phyloP scores from a whole-genome alignment of 2,888 invertebrate genomes.

The Drosophila fulvimacula region DNA sequence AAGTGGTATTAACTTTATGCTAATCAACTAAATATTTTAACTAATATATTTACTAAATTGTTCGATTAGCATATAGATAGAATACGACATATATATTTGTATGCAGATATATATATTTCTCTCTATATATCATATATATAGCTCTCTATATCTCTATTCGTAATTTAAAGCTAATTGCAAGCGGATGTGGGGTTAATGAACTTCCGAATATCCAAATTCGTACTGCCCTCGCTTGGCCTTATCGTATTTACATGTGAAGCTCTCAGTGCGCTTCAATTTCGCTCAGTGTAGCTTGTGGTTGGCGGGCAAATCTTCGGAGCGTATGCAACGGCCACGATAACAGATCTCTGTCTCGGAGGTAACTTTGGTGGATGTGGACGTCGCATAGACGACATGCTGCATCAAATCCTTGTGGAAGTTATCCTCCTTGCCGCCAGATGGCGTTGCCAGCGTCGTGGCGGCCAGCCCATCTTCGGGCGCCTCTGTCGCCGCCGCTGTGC shows the following conservation, averaged over 20 bases:
- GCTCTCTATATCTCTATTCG: conserved; percentile 51
- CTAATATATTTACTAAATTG: conserved; percentile 45
- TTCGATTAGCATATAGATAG: conserved; percentile 31
- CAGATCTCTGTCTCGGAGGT: conserved; percentile 95
- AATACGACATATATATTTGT: conserved; percentile 37
- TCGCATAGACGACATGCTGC: conserved; percentile 85
- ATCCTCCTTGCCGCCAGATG: conserved; percentile 55
- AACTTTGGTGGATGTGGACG: conserved; percentile 91
- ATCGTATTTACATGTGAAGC: conserved; percentile 59
- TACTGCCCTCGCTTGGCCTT: conserved; percentile 47
- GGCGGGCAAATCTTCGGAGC: conserved; percentile 86
- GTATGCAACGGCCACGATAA: conserved; percentile 93
- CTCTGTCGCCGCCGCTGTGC: conserved; percentile 44
- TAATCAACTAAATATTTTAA: conserved; percentile 44
- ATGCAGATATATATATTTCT: conserved; percentile 24
- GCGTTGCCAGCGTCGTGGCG: conserved; percentile 59
- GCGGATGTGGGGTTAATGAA: conserved; percentile 25
- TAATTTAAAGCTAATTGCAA: conserved; percentile 78
- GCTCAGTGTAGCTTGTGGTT: conserved; percentile 83
- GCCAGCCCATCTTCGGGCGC: conserved; percentile 32
- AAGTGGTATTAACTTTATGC: conserved; percentile 47
- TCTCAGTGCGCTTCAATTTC: conserved; percentile 18
- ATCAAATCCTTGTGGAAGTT: conserved; percentile 83
- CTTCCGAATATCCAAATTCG: conserved; percentile 15
- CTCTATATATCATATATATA: conserved; percentile 18